These are phyloP conservation scores for Schizopygopsis malacanthus DNA, from an alignment of 2,797 vertebrate genomes.

Conservation along the genomic window DNA sequence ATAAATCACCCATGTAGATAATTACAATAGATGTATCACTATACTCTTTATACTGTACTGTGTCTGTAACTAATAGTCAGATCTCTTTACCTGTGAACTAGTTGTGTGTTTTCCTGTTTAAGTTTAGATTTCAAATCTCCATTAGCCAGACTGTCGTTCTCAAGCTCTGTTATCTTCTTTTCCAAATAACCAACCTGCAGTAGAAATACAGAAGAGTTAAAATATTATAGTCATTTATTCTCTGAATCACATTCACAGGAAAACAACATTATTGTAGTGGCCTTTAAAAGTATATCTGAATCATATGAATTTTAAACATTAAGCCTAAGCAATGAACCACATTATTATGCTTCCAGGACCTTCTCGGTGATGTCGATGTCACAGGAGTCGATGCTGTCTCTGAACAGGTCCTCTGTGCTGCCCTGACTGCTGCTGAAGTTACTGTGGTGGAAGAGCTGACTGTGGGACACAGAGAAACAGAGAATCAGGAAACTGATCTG, in stretches of 20 bases:
- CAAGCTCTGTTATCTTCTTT: constrained; percentile 95
- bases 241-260: not conserved
- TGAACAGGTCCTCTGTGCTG: constrained; percentile 96
- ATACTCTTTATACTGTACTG: constrained; percentile 49
- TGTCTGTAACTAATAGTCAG: not conserved
- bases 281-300: not conserved
- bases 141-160: constrained; percentile 89
- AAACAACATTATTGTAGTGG: not conserved
- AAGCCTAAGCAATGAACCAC: not conserved
- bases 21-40: constrained; percentile 52
- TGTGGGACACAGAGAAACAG: constrained; percentile 63
- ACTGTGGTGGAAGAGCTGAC: constrained; percentile 96
- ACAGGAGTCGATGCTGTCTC: constrained; percentile 97
- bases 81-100: constrained; percentile 90
- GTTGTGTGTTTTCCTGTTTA: constrained; percentile 94
- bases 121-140: constrained; percentile 93
- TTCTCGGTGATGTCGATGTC: constrained; percentile 97
- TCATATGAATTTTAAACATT: not conserved
- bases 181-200: constrained; percentile 88
- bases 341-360: constrained; percentile 72
- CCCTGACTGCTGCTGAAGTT: constrained; percentile 97
- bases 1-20: not conserved
- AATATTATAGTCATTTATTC: not conserved
- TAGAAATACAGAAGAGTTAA: not conserved
- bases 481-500: not conserved